Evolutionary conservation across 2,888 invertebrate genomes (phyloP).

Genomic region (Dorcus parallelipipedus): DNA sequence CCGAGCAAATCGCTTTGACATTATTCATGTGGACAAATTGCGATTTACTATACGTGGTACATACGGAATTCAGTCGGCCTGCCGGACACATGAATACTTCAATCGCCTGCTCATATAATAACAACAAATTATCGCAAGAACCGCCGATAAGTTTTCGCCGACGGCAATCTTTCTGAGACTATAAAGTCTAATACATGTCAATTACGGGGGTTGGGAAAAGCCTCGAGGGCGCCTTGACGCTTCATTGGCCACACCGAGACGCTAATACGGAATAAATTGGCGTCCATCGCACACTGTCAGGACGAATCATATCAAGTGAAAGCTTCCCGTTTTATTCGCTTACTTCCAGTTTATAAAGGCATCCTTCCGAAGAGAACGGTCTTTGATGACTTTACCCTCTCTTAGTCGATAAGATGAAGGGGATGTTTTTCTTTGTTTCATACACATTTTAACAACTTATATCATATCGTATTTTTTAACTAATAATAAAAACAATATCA

Average conservation of each 20-base stretch:
- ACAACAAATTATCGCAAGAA: no score
- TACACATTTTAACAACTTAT: no score
- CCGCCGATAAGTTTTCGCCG: no score
- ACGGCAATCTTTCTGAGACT: slow-evolving; percentile 6
- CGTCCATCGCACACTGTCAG: slow-evolving; percentile 33
- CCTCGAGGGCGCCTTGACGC: slow-evolving; percentile 32
- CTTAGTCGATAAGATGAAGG: no score
- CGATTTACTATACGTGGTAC: slow-evolving; percentile 13
- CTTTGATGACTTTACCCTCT: no score
- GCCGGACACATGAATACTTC: no score
- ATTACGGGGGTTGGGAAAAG: slow-evolving; percentile 27
- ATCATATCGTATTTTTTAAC: no score
- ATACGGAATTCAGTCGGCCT: no score
- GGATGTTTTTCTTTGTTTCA: no score
- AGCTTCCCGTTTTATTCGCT: not conserved
- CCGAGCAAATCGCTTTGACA: slow-evolving; percentile 47
- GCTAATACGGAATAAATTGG: slow-evolving; percentile 37
- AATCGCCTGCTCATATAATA: no score
- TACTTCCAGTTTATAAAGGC: not conserved
- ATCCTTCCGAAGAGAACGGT: not conserved
- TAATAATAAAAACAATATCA: no score
- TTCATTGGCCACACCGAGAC: slow-evolving; percentile 36
- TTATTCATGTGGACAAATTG: slow-evolving; percentile 48
- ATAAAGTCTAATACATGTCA: slow-evolving; percentile 29
- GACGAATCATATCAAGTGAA: slow-evolving; percentile 27